Evolutionary conservation across 2,888 invertebrate species (phyloP).

Genomic region (Acleris holmiana): DNA sequence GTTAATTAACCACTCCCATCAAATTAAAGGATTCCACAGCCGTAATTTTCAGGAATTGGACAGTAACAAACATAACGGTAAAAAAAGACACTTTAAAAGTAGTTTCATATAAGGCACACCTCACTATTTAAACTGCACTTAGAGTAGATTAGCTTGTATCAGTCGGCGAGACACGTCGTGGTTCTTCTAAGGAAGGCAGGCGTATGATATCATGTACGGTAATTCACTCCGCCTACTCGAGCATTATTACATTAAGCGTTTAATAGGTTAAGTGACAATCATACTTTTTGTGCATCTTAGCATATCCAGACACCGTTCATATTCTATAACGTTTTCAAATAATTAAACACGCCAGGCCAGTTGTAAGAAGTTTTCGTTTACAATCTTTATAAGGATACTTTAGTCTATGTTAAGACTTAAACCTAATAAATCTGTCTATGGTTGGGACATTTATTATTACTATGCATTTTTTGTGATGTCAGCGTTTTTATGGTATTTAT

Average conservation of each 20-base stretch:
- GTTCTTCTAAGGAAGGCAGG: constrained; percentile 56
- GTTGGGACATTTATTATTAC: neutral
- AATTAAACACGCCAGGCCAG: constrained; percentile 12
- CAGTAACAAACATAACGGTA: constrained; percentile 1
- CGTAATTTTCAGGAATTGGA: constrained; percentile 41
- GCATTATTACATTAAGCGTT: constrained; percentile 56
- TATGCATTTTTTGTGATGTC: constrained; percentile 1
- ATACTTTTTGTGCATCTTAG: constrained; percentile 50
- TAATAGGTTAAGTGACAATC: constrained; percentile 76
- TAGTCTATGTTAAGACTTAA: neutral
- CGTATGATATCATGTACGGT: constrained; percentile 77
- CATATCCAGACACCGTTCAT: constrained; percentile 20
- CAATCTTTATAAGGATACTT: neutral
- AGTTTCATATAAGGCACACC: constrained; percentile 35
- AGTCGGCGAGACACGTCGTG: constrained; percentile 59
- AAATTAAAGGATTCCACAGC: neutral
- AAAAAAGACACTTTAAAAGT: constrained; percentile 28
- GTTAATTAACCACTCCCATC: constrained; percentile 10
- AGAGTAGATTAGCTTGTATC: constrained; percentile 61
- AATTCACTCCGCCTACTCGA: constrained; percentile 60
- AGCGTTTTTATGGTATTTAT: neutral
- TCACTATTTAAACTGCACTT: constrained; percentile 70
- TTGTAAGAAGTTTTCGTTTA: constrained; percentile 25
- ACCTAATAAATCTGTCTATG: constrained; percentile 20
- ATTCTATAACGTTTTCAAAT: constrained; percentile 1